Conservation (phyloP, 2,797 vertebrate genomes). For the Gymnothorax javanicus region DNA sequence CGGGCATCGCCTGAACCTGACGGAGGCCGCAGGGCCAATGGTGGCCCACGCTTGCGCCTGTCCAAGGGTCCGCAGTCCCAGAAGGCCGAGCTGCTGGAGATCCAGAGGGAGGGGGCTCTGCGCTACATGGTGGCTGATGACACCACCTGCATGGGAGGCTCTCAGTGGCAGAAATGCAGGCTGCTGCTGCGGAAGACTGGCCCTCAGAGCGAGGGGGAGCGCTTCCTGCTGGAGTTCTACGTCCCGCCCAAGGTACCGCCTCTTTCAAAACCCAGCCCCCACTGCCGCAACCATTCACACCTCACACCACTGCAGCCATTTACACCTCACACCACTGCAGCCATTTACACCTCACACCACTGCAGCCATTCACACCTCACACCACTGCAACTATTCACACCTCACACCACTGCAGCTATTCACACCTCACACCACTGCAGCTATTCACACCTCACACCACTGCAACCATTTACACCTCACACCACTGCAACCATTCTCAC, state of each 20-base stretch:
- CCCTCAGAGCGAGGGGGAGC: slow-evolving; percentile 80
- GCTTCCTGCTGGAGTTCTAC: slow-evolving; percentile 94
- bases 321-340: too few relatives aligned
- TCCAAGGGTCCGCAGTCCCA: slow-evolving; percentile 79
- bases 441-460: too few relatives aligned
- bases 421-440: too few relatives aligned
- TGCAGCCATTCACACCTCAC: too few relatives aligned
- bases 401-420: too few relatives aligned
- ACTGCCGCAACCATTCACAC: not conserved
- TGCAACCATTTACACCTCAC: too few relatives aligned
- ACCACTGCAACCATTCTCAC: too few relatives aligned
- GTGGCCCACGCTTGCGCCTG: slow-evolving; percentile 84
- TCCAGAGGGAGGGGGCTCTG: slow-evolving; percentile 91
- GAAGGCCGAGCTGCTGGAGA: slow-evolving; percentile 88
- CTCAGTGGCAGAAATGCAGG: slow-evolving; percentile 96
- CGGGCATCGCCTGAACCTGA: slow-evolving; percentile 85
- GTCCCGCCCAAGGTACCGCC: slow-evolving; percentile 90
- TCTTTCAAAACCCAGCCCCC: not conserved
- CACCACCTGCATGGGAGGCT: slow-evolving; percentile 83
- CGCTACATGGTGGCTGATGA: slow-evolving; percentile 96
- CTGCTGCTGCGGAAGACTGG: slow-evolving; percentile 85
- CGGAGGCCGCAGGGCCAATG: slow-evolving; percentile 66
- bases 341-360: too few relatives aligned
- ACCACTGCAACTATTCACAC: too few relatives aligned
- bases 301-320: too few relatives aligned